These are phyloP conservation scores for Vombatus ursinus DNA, from an alignment of 2,113 vertebrate genomes.

Conservation along the genomic window DNA sequence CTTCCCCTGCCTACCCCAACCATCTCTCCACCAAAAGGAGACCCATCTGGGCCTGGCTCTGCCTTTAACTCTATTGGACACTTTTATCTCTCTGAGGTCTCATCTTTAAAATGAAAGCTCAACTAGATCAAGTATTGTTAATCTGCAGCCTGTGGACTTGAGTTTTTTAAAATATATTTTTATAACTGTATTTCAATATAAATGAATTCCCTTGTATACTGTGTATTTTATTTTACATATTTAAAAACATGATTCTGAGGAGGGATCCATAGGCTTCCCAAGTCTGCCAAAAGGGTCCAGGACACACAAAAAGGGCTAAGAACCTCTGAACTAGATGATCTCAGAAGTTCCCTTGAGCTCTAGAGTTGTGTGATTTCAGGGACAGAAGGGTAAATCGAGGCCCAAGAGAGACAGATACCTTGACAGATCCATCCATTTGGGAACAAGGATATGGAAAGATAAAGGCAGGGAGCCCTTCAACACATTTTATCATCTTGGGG, in stretches of 20 bases:
- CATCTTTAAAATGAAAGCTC: background rate
- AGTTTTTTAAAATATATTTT: background rate
- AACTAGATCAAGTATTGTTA: background rate
- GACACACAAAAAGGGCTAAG: background rate
- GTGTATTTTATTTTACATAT: background rate
- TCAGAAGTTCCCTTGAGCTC: background rate
- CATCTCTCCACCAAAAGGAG: background rate
- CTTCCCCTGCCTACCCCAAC: background rate
- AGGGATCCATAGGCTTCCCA: background rate
- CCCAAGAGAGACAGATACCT: background rate
- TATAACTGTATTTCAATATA: background rate
- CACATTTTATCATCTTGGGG: background rate
- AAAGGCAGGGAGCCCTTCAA: background rate
- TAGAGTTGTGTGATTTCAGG: background rate
- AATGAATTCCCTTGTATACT: background rate
- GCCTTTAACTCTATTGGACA: background rate
- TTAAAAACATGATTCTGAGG: background rate
- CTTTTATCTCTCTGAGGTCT: slow-evolving; percentile 11
- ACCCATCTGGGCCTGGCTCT: background rate
- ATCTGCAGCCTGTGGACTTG: background rate
- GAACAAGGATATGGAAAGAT: background rate
- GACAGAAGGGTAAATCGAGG: background rate
- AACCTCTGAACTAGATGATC: background rate
- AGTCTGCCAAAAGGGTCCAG: background rate
- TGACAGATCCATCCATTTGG: background rate